Evolutionary conservation across 2,797 vertebrate species (phyloP).

Genomic region (Malacoraja senta): DNA sequence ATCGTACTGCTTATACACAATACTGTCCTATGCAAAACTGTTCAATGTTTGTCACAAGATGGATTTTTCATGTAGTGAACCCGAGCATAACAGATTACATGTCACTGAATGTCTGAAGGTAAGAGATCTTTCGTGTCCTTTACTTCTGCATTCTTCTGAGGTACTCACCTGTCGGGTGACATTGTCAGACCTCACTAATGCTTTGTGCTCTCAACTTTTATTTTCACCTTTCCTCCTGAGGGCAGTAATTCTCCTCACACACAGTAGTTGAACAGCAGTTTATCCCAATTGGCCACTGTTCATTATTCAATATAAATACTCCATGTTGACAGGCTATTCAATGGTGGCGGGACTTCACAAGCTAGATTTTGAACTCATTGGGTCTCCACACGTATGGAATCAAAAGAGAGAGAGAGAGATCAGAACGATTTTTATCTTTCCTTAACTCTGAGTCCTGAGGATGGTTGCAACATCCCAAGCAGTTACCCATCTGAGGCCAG

Average conservation of each 20-base stretch:
- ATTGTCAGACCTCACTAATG: background rate
- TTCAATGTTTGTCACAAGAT: background rate
- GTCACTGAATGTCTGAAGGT: background rate
- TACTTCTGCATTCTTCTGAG: background rate
- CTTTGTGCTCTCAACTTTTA: background rate
- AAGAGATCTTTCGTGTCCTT: background rate
- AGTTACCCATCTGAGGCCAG: background rate
- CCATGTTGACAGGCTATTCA: background rate
- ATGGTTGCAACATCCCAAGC: background rate
- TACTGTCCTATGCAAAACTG: slow-evolving; percentile 23
- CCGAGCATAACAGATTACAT: background rate
- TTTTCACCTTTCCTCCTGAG: background rate
- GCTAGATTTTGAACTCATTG: background rate
- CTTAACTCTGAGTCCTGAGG: background rate
- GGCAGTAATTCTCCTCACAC: background rate
- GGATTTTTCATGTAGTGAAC: background rate
- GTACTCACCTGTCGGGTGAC: background rate
- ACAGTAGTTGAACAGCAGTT: background rate
- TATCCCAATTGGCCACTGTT: background rate
- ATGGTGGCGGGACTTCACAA: background rate
- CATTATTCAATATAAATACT: background rate
- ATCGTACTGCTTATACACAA: background rate
- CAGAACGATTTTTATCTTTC: background rate
- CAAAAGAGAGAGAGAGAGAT: background rate
- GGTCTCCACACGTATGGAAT: background rate